Percentiles rank a stretch among this genome's conserved stretches.
phyloP scores from a whole-genome alignment of 2,113 vertebrate genomes.

The Xenopus laevis region DNA sequence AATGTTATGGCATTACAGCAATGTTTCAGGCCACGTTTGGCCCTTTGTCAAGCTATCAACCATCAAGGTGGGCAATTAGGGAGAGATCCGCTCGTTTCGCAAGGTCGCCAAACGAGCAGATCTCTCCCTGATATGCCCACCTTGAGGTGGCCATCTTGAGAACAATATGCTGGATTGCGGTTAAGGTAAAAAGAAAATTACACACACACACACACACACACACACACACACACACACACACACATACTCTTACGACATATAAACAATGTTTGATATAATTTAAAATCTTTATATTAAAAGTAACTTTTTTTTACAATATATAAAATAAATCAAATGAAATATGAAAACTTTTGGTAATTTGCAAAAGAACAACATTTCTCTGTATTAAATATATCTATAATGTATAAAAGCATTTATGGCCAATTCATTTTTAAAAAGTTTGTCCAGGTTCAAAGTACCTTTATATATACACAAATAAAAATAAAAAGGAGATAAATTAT shows the following conservation, averaged over 20 bases:
- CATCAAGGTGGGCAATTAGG: too few species aligned
- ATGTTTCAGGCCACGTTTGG: too few species aligned
- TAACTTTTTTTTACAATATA: constrained; percentile 45
- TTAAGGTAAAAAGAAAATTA: too few species aligned
- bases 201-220: too few species aligned
- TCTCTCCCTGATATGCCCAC: too few species aligned
- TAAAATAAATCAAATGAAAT: constrained; percentile 41
- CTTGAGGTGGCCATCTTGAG: too few species aligned
- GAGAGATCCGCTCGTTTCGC: too few species aligned
- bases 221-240: not conserved
- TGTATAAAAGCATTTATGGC: constrained; percentile 39
- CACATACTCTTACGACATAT: not conserved
- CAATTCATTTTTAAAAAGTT: not conserved
- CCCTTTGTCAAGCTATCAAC: too few species aligned
- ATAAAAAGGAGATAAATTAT: constrained; percentile 9
- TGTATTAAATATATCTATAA: constrained; percentile 44
- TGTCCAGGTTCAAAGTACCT: constrained; percentile 17
- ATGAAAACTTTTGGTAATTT: constrained; percentile 40
- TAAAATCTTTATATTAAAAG: constrained; percentile 43
- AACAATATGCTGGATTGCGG: too few species aligned
- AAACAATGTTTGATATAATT: constrained; percentile 24
- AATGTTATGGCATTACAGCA: too few species aligned
- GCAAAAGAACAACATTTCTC: constrained; percentile 37
- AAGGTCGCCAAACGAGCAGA: too few species aligned
- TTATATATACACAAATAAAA: not conserved